phyloP scores from a whole-genome alignment of 2,797 vertebrate genomes.

The Ctenopoma kingsleyae region DNA sequence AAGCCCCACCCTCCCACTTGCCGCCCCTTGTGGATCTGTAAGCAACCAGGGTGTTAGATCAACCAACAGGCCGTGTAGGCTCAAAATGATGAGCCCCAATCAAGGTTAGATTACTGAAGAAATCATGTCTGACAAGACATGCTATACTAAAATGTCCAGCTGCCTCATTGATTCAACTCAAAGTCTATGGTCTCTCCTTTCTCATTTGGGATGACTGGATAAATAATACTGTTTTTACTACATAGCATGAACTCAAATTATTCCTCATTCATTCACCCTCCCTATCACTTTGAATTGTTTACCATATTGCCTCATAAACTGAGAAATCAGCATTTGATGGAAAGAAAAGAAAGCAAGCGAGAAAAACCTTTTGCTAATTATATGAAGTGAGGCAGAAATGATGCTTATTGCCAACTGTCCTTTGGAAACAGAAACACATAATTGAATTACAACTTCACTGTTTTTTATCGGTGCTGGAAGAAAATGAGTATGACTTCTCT shows the following conservation, averaged over 20 bases:
- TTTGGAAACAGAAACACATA: constrained; percentile 64
- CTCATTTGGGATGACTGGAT: constrained; percentile 31
- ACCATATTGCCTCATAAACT: constrained; percentile 31
- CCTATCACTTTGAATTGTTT: constrained; percentile 28
- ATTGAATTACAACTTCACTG: constrained; percentile 70
- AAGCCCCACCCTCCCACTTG: constrained; percentile 28
- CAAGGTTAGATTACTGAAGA: constrained; percentile 69
- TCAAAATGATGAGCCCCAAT: constrained; percentile 75
- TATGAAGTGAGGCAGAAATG: constrained; percentile 52
- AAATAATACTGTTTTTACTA: neutral
- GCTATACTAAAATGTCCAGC: constrained; percentile 56
- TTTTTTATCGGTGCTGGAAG: constrained; percentile 57
- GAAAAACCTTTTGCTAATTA: constrained; percentile 74
- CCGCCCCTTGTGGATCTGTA: constrained; percentile 46
- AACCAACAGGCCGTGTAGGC: constrained; percentile 64
- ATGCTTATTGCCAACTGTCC: constrained; percentile 63
- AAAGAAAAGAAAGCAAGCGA: constrained; percentile 30
- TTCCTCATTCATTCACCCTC: constrained; percentile 40
- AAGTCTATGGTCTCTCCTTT: constrained; percentile 34
- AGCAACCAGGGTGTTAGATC: constrained; percentile 55
- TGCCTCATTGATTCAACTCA: constrained; percentile 65
- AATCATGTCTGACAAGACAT: constrained; percentile 76
- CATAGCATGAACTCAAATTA: constrained; percentile 28
- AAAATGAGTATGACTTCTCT: constrained; percentile 54
- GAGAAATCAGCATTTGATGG: constrained; percentile 40